phyloP scores from a whole-genome alignment of 2,113 vertebrate species.

The Burhinus oedicnemus region DNA sequence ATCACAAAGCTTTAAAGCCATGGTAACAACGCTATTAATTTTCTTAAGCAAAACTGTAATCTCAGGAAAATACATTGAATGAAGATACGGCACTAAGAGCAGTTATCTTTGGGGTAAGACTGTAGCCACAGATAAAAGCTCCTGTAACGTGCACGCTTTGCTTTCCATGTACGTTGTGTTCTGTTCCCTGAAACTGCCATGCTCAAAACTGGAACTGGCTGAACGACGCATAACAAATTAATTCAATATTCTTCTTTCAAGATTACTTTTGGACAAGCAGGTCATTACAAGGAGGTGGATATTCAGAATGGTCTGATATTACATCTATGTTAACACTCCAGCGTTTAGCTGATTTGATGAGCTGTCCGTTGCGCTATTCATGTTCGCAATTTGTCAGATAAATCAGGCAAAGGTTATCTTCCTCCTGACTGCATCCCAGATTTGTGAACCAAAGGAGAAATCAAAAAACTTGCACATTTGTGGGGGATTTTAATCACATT shows the following conservation, averaged over 20 bases:
- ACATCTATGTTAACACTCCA: not conserved
- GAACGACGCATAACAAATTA: not conserved
- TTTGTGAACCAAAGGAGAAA: not conserved
- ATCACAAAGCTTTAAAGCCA: not conserved
- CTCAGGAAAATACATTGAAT: not conserved
- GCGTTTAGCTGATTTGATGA: not conserved
- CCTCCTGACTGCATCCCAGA: not conserved
- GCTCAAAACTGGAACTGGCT: not conserved
- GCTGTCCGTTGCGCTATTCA: rapidly evolving
- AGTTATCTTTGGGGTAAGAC: not conserved
- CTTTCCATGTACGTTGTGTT: not conserved
- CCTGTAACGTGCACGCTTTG: not conserved
- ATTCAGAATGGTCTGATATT: not conserved
- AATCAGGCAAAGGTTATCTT: not conserved
- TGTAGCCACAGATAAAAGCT: not conserved
- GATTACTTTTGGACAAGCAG: not conserved
- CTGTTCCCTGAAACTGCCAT: not conserved
- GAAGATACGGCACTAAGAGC: not conserved
- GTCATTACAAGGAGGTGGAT: not conserved
- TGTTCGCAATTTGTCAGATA: rapidly evolving
- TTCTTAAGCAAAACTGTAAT: not conserved
- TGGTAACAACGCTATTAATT: not conserved
- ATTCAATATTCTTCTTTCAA: not conserved
- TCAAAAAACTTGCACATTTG: not conserved
- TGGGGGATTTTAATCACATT: rapidly evolving